Evolutionary conservation across 2,113 vertebrate species (phyloP).

Genomic region (Protobothrops mucrosquamatus): DNA sequence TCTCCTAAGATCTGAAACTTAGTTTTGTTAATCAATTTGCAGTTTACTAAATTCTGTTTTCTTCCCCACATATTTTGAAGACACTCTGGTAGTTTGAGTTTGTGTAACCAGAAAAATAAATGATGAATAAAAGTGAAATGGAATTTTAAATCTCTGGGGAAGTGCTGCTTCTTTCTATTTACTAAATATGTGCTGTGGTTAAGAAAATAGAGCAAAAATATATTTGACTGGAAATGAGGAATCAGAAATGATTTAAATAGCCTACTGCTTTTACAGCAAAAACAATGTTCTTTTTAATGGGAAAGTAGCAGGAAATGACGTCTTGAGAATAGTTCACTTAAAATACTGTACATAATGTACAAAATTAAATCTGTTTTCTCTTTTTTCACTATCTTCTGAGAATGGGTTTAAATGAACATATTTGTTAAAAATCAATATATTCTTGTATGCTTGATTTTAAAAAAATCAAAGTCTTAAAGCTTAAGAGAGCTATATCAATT

Average conservation of each 20-base stretch:
- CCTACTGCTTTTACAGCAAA: neutral
- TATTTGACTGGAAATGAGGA: neutral
- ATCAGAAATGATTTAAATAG: neutral
- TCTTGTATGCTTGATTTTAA: neutral
- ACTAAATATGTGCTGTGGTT: neutral
- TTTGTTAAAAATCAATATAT: neutral
- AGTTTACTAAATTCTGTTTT: neutral
- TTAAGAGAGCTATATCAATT: neutral
- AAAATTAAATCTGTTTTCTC: neutral
- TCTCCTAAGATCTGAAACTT: neutral
- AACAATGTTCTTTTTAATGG: neutral
- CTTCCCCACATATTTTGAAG: neutral
- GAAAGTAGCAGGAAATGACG: neutral
- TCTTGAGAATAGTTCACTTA: neutral
- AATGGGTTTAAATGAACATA: neutral
- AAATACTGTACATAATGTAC: neutral
- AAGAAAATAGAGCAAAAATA: neutral
- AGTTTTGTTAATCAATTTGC: neutral
- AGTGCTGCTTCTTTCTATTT: neutral
- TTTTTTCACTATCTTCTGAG: neutral
- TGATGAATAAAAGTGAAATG: neutral
- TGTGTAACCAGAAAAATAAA: neutral
- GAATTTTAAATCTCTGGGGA: neutral
- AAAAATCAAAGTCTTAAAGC: neutral
- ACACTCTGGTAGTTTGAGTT: neutral